phyloP scores from a whole-genome alignment of 2,113 vertebrate species.

The Apus apus region DNA sequence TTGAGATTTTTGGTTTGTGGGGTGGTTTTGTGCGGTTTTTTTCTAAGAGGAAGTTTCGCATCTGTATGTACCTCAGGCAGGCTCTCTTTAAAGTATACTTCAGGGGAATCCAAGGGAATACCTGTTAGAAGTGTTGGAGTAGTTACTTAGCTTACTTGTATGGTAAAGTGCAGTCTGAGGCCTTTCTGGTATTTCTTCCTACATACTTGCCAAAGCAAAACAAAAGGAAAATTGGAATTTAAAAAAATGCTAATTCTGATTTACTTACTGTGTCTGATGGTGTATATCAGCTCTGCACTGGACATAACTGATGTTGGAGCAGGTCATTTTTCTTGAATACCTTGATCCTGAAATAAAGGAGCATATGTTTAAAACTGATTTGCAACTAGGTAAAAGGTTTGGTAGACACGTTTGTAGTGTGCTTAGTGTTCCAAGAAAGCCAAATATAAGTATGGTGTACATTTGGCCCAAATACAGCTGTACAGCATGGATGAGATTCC shows the following conservation, averaged over 20 bases:
- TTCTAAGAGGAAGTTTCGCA: neutral
- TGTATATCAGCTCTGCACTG: neutral
- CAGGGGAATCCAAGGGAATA: neutral
- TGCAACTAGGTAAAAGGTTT: neutral
- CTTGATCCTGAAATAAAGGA: neutral
- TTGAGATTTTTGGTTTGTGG: neutral
- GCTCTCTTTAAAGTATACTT: neutral
- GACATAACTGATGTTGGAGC: neutral
- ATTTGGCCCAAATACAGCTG: neutral
- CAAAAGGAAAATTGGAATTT: neutral
- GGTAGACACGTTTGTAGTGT: neutral
- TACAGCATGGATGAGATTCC: neutral
- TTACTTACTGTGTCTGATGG: neutral
- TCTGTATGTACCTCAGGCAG: neutral
- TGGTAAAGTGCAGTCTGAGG: neutral
- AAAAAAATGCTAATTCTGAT: neutral
- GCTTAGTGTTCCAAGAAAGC: neutral
- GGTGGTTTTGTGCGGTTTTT: neutral
- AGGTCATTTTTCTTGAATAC: neutral
- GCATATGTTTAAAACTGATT: neutral
- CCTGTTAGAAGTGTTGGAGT: neutral
- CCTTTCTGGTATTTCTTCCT: neutral
- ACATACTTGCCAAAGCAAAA: neutral
- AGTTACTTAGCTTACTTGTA: neutral
- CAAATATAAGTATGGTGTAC: neutral